Percentiles rank a stretch among this genome's conserved stretches.
These are phyloP conservation scores for Pterostichus niger DNA, from an alignment of 2,888 invertebrate genomes.

Conservation along the genomic window DNA sequence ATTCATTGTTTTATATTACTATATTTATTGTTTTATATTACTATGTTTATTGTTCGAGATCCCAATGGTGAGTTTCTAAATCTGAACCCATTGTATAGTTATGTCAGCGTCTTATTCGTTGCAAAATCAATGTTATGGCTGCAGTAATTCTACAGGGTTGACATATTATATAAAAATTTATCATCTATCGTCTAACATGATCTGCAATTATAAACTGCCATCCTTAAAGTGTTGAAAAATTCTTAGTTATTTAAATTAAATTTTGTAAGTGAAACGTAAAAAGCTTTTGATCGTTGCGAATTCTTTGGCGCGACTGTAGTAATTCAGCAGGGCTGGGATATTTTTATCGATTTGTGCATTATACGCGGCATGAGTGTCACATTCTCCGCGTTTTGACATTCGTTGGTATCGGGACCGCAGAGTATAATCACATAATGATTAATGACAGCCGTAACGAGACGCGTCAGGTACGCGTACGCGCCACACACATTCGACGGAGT, in stretches of 20 bases:
- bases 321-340: slow-evolving; percentile 8
- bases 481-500: background rate
- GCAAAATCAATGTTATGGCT: too few relatives aligned
- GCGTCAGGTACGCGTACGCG: background rate
- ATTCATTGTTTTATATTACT: too few relatives aligned
- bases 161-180: too few relatives aligned
- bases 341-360: slow-evolving; percentile 32
- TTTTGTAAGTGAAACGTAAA: background rate
- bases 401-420: slow-evolving; percentile 11
- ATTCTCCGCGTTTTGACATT: slow-evolving; percentile 34
- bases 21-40: too few relatives aligned
- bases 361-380: slow-evolving; percentile 30
- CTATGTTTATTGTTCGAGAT: too few relatives aligned
- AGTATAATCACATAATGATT: slow-evolving; percentile 33
- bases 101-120: background rate
- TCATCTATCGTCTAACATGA: too few relatives aligned
- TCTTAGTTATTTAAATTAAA: too few relatives aligned
- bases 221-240: too few relatives aligned
- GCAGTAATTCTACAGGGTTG: too few relatives aligned
- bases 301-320: slow-evolving; percentile 4
- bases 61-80: too few relatives aligned
- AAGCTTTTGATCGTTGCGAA: background rate
- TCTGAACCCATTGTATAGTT: too few relatives aligned
- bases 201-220: too few relatives aligned
- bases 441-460: slow-evolving; percentile 27